A percentile compares a stretch with the other conserved stretches of the same genome.
Conservation (phyloP, 2,888 invertebrate species). For the Acleris literana region DNA sequence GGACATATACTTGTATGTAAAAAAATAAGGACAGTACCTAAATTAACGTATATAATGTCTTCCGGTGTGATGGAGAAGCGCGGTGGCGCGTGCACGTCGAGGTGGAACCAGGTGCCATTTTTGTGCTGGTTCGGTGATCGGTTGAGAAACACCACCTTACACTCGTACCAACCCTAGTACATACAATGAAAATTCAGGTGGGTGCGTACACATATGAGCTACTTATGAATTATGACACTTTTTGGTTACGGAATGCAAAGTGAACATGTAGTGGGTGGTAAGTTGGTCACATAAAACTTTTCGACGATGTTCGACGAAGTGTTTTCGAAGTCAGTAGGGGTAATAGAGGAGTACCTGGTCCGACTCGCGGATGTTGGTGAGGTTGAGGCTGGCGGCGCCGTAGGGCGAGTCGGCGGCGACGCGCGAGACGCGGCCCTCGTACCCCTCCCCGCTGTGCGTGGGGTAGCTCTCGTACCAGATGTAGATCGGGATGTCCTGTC, state of each 20-base stretch:
- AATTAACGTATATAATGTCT: slow-evolving; percentile 97
- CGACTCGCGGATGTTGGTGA: slow-evolving; percentile 95
- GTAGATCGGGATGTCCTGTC: slow-evolving; percentile 98
- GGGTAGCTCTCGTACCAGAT: slow-evolving; percentile 99
- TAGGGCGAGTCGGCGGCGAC: slow-evolving; percentile 94
- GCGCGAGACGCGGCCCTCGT: slow-evolving; percentile 95
- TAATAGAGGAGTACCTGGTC: slow-evolving; percentile 85
- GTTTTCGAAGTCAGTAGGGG: background rate
- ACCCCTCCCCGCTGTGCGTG: slow-evolving; percentile 97
- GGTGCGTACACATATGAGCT: slow-evolving; percentile 27
- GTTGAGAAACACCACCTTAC: slow-evolving; percentile 97
- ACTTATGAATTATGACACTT: slow-evolving; percentile 13
- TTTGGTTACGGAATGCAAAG: slow-evolving; percentile 18
- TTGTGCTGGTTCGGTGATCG: slow-evolving; percentile 95
- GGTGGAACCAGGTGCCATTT: slow-evolving; percentile 98
- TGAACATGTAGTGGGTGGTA: slow-evolving; percentile 17
- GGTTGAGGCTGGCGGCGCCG: slow-evolving; percentile 96
- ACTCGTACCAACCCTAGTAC: slow-evolving; percentile 95
- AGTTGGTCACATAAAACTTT: background rate
- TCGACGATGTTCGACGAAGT: background rate
- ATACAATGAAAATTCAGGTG: slow-evolving; percentile 22
- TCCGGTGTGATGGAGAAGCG: slow-evolving; percentile 97
- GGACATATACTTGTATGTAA: slow-evolving; percentile 18
- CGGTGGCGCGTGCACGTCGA: slow-evolving; percentile 98
- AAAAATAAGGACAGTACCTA: slow-evolving; percentile 74